Conservation (phyloP, 2,113 vertebrate genomes). For the Panurus biarmicus region DNA sequence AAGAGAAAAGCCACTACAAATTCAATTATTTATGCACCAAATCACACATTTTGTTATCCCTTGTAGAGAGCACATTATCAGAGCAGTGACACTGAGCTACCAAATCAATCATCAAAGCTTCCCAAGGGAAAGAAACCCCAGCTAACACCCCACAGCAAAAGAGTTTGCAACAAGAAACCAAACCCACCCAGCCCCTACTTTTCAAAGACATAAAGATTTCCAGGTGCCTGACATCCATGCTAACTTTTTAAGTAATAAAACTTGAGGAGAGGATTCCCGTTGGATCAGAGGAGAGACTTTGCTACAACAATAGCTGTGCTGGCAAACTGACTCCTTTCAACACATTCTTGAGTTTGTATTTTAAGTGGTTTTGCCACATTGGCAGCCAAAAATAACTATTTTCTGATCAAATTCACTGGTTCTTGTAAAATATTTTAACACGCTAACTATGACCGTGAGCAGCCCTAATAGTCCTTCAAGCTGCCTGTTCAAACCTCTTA, state of each 20-base stretch:
- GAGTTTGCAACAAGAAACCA: background rate
- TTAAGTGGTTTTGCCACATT: conserved; percentile 43
- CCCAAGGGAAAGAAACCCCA: background rate
- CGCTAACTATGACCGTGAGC: background rate
- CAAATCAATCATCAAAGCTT: background rate
- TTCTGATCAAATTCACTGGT: conserved; percentile 35
- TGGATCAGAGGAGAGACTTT: background rate
- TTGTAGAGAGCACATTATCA: background rate
- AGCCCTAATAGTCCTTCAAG: background rate
- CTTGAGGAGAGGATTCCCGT: background rate
- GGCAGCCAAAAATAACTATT: conserved; percentile 49
- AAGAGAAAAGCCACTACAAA: background rate
- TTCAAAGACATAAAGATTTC: background rate
- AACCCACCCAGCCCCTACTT: background rate
- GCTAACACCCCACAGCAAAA: background rate
- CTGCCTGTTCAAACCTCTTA: background rate
- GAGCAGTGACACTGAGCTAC: background rate
- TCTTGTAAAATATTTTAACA: conserved; percentile 25
- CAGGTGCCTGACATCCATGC: background rate
- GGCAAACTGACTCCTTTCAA: conserved; percentile 29
- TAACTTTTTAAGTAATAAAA: background rate
- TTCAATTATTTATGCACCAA: background rate
- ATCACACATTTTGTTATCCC: background rate
- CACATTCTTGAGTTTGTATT: conserved; percentile 12
- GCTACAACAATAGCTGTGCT: background rate